These are phyloP conservation scores for Catharus minimus DNA, from an alignment of 2,113 vertebrate species.

Conservation along the genomic window DNA sequence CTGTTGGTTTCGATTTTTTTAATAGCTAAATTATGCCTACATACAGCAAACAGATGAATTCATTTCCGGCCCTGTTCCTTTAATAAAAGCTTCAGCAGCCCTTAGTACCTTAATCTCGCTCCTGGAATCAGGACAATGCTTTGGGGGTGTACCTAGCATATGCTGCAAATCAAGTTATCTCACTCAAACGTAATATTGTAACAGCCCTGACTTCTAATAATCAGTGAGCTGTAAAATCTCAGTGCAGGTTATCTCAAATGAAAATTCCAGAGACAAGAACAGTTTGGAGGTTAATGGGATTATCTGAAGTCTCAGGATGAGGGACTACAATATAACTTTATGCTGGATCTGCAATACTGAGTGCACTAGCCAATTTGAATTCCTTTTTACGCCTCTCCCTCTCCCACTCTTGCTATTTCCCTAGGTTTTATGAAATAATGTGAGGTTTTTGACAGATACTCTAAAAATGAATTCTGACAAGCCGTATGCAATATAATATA, in stretches of 20 bases:
- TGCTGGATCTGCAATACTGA: neutral
- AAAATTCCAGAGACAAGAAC: constrained; percentile 33
- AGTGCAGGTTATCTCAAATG: constrained; percentile 11
- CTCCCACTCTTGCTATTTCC: neutral
- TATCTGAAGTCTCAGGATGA: constrained; percentile 6
- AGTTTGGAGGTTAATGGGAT: constrained; percentile 24
- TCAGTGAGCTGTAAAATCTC: constrained; percentile 26
- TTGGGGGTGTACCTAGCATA: neutral
- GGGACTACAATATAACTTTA: neutral
- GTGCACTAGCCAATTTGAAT: neutral
- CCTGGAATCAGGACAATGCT: neutral
- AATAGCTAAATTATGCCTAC: neutral
- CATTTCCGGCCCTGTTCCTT: neutral
- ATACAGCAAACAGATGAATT: neutral
- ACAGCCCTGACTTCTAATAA: constrained; percentile 32
- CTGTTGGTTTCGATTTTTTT: neutral
- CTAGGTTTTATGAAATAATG: neutral
- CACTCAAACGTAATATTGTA: neutral
- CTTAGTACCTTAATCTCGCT: neutral
- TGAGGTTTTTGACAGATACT: constrained; percentile 23
- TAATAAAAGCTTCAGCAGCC: constrained; percentile 9
- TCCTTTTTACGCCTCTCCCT: neutral
- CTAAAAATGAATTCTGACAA: constrained; percentile 44
- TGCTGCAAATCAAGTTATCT: constrained; percentile 38
- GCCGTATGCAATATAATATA: neutral